Evolutionary conservation across 2,113 vertebrate genomes (phyloP).

Genomic region (Chloroceryle aenea): DNA sequence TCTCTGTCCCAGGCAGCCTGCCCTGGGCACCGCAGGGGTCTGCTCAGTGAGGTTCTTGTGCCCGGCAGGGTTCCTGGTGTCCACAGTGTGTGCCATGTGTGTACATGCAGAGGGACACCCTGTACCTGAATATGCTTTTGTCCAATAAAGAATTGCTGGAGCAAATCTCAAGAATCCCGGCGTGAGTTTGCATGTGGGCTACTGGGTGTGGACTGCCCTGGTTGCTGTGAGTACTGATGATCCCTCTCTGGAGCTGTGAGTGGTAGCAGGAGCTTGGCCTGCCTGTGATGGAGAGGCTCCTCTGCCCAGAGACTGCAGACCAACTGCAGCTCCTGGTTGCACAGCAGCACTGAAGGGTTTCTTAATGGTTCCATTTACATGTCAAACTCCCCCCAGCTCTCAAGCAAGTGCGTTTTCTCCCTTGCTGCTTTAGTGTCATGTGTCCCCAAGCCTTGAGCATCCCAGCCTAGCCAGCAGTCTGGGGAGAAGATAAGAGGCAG

Average conservation of each 20-base stretch:
- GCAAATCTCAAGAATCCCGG: not conserved
- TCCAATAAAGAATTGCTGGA: slow-evolving; percentile 27
- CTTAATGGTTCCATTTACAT: not conserved
- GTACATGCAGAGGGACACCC: not conserved
- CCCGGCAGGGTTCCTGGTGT: not conserved
- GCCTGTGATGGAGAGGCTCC: not conserved
- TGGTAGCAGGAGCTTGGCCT: not conserved
- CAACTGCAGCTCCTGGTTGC: not conserved
- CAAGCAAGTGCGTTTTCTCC: not conserved
- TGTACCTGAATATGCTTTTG: not conserved
- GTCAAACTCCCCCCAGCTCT: not conserved
- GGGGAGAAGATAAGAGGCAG: not conserved
- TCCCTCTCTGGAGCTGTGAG: not conserved
- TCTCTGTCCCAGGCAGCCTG: not conserved
- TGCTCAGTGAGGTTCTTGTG: not conserved
- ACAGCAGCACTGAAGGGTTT: not conserved
- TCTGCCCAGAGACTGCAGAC: not conserved
- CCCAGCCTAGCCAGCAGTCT: not conserved
- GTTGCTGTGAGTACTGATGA: rapidly evolving
- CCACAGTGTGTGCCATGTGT: rapidly evolving
- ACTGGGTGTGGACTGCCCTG: not conserved
- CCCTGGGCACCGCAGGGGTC: not conserved
- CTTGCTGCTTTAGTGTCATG: not conserved
- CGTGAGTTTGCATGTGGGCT: not conserved
- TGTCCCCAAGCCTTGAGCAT: rapidly evolving